These are phyloP conservation scores for Periophthalmodon schlosseri DNA, from an alignment of 2,113 vertebrate genomes.

Conservation along the genomic window DNA sequence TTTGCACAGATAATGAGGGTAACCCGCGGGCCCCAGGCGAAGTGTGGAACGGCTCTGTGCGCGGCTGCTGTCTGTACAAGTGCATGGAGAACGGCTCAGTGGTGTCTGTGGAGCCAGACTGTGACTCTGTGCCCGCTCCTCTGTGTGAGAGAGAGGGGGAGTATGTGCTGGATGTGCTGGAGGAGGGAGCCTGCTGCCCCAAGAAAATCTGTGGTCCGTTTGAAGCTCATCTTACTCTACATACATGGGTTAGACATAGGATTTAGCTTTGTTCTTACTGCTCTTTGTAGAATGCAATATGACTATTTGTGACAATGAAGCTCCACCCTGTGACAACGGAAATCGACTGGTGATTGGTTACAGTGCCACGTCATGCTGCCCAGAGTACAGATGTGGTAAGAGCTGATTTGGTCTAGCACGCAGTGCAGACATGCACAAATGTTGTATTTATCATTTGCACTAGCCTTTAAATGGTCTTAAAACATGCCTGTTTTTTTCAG, in stretches of 20 bases:
- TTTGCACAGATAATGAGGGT: slow-evolving; percentile 89
- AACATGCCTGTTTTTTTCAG: slow-evolving; percentile 66
- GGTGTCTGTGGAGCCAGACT: slow-evolving; percentile 86
- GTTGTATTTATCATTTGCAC: not conserved
- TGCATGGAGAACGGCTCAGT: slow-evolving; percentile 93
- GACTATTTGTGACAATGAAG: slow-evolving; percentile 83
- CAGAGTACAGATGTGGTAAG: slow-evolving; percentile 92
- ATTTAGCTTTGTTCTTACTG: not conserved
- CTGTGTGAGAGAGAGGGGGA: slow-evolving; percentile 90
- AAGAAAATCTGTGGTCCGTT: slow-evolving; percentile 90
- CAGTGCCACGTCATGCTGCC: slow-evolving; percentile 88
- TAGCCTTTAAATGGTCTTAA: slow-evolving; percentile 15
- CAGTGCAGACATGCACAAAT: not conserved
- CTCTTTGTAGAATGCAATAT: slow-evolving; percentile 86
- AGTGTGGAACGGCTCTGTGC: slow-evolving; percentile 87
- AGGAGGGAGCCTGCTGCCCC: slow-evolving; percentile 88
- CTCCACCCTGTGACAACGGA: slow-evolving; percentile 81
- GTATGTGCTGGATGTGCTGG: slow-evolving; percentile 80
- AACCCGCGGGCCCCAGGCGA: slow-evolving; percentile 85
- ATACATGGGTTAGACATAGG: not conserved
- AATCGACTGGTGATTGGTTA: slow-evolving; percentile 85
- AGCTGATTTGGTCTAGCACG: not conserved
- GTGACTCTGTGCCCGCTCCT: slow-evolving; percentile 76
- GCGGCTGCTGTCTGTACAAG: slow-evolving; percentile 87
- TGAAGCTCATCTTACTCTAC: not conserved